Percentiles rank a stretch among this genome's conserved stretches.
Evolutionary conservation across 2,113 vertebrate species (phyloP).

Genomic region (Cottus gobio): DNA sequence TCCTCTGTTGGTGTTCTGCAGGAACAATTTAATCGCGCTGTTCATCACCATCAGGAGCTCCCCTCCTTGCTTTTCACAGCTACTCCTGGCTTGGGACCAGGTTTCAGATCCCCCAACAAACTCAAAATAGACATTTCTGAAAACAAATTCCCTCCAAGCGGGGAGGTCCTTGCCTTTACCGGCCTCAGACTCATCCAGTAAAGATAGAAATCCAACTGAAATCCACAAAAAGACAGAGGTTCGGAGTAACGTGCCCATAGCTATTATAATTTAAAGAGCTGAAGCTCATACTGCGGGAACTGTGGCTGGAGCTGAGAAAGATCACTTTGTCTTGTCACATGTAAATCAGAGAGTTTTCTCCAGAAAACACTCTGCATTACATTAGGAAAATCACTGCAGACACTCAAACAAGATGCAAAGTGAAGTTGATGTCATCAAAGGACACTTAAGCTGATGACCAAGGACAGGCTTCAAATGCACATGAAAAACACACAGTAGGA

Average conservation of each 20-base stretch:
- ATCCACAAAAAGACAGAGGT: conserved; percentile 69
- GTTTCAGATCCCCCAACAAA: conserved; percentile 60
- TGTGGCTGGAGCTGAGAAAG: conserved; percentile 40
- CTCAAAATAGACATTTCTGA: conserved; percentile 66
- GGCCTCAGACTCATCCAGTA: conserved; percentile 17
- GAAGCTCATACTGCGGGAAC: conserved; percentile 32
- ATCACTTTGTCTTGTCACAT: conserved; percentile 57
- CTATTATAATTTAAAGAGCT: conserved; percentile 34
- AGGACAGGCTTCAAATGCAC: background rate
- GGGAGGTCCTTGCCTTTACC: background rate
- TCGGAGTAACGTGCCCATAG: conserved; percentile 57
- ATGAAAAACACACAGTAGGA: background rate
- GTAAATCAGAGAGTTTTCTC: conserved; percentile 76
- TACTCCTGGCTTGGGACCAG: conserved; percentile 70
- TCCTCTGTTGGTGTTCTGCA: conserved; percentile 43
- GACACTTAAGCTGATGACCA: conserved; percentile 15
- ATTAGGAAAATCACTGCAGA: conserved; percentile 83
- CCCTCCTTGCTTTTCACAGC: conserved; percentile 72
- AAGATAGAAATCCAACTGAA: conserved; percentile 48
- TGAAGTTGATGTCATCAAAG: conserved; percentile 44
- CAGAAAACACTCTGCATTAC: conserved; percentile 74
- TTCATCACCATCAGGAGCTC: conserved; percentile 68
- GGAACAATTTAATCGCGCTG: conserved; percentile 44
- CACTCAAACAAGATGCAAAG: conserved; percentile 85
- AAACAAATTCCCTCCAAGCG: conserved; percentile 33